Base-by-base conservation (phyloP, 2,797 vertebrate genomes). In the Thamnophis elegans region DNA sequence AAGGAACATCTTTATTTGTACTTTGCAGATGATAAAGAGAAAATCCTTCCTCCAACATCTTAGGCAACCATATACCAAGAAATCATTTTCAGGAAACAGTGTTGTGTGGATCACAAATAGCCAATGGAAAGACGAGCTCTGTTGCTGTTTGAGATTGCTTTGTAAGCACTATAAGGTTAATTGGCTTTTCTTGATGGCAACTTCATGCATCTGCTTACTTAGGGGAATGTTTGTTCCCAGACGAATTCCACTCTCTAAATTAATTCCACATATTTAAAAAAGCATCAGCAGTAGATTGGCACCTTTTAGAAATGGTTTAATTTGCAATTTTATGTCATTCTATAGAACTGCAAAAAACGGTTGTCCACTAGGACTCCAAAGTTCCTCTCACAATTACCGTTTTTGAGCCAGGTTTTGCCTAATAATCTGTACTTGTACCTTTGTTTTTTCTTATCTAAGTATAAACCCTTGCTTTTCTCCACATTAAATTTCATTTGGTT, bases 161-260 rank as follows among this genome's bases (percentile, higher is more conserved):
- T 26, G 65, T 51, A 58, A 87, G 88, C 78, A 36, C 60, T 26
- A 4, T 58, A 51, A 92, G 56, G 88, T 92, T 92, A 92, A 92
- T 78, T 92, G 85, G 20, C 85, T 90, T 92, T 87, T 88, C 6
- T 55, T 82, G 25, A 55, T 88, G 22, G 9, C 36, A 88, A 90
- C 16, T 51, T 59, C 47, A 54, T 82, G 47, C 22, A 42, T 6
- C 20, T 91, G 42, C 56, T 68, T 78, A 28, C 16, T 82, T 25
- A 88, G 68, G 32, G 56, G 82, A 91, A 11, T n/a, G 4, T 91
- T 88, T 93, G 51, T 85, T 60, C 56, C 32, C 68, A 25, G 85
- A 60, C 56, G 25, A 7, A 62, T 26, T 91, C 32, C 12, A 91
- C 56, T 22, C 28, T 89, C 20, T 56, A 60, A 54, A 82, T 68